Evolutionary conservation across 2,888 invertebrate genomes (phyloP), one percentile per base, ranked within the genome.

Genomic region (Mycalesis mineus): DNA sequence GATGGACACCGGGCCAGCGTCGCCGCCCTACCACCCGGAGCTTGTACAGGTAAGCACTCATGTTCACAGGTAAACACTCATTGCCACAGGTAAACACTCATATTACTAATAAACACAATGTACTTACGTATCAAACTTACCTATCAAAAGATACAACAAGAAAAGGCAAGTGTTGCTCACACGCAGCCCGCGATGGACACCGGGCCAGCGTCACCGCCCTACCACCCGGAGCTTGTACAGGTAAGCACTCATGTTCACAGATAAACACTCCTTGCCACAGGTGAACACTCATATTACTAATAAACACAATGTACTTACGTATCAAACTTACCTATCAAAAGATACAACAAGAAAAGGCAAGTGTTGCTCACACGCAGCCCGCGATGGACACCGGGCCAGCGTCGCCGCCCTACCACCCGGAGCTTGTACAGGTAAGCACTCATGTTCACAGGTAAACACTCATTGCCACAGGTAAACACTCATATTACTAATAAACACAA

Each of bases 371-470:
- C 51, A 44, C 51, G 31, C 65, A 8, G 17, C 58, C 31, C 44
- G 61, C 50, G 44, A 61, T 49, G 22, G 54, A 39, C 17, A 62
- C 36, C 40, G 61, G 1, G 48, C 65, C 28, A 50, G 62, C 0
- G 57, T 62, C 4, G 67, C 67, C 31, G 60, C 61, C 15, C 55
- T 59, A 11, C 58, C 47, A 15, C 57, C 51, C 50, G 5, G 48
- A 57, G 6, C 62, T 65, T 0, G 47, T 63, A 7, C 65, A 65
- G 61, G 67, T 66, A 36, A 39, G 9, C n/a, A 22, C 44, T 41
- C 36, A 36, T 36, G 3, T 36, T 2, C 9, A 33, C 33, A 33
- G 33, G 33, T 33, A 33, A 33, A 33, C 4, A 8, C 9, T n/a
- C n/a, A n/a, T n/a, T n/a, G n/a, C n/a, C n/a, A n/a, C n/a, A n/a